Percentiles rank a stretch among this genome's conserved stretches.
Evolutionary conservation across 2,888 invertebrate genomes (phyloP).

Genomic region (Prosopocoilus inquinatus): DNA sequence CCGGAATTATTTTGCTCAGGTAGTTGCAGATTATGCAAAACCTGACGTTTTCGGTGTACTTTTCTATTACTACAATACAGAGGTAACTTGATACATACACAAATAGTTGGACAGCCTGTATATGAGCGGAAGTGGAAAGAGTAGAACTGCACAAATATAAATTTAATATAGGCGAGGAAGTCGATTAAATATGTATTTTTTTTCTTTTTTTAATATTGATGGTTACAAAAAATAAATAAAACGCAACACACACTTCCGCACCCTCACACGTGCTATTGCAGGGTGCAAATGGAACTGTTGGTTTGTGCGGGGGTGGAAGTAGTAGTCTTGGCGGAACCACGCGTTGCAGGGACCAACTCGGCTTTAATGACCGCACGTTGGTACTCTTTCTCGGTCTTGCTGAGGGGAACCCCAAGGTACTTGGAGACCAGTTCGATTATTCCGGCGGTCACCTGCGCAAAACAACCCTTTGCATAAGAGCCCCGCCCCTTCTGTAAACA

Average conservation of each 20-base stretch:
- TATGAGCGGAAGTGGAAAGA: background rate
- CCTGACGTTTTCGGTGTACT: slow-evolving; percentile 96
- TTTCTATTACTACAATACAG: slow-evolving; percentile 85
- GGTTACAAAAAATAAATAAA: slow-evolving; percentile 19
- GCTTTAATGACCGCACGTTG: slow-evolving; percentile 66
- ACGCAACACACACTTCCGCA: background rate
- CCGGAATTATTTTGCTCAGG: slow-evolving; percentile 97
- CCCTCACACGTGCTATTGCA: slow-evolving; percentile 47
- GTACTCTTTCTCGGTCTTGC: slow-evolving; percentile 65
- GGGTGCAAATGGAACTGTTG: slow-evolving; percentile 53
- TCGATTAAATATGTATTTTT: background rate
- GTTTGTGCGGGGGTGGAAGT: slow-evolving; percentile 8
- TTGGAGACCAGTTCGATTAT: slow-evolving; percentile 72
- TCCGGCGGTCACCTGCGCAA: slow-evolving; percentile 58
- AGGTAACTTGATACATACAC: slow-evolving; percentile 1
- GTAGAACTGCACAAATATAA: slow-evolving; percentile 5
- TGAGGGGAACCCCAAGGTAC: slow-evolving; percentile 63
- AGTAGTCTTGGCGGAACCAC: slow-evolving; percentile 1
- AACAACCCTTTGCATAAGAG: slow-evolving; percentile 7
- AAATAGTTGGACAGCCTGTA: background rate
- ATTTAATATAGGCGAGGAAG: slow-evolving; percentile 1
- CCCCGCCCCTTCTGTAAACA: background rate
- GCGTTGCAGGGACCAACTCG: slow-evolving; percentile 52
- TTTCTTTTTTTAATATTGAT: too few species aligned
- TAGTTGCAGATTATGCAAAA: slow-evolving; percentile 99